Conservation (phyloP, 2,113 vertebrate species). For the Galeopterus variegatus region DNA sequence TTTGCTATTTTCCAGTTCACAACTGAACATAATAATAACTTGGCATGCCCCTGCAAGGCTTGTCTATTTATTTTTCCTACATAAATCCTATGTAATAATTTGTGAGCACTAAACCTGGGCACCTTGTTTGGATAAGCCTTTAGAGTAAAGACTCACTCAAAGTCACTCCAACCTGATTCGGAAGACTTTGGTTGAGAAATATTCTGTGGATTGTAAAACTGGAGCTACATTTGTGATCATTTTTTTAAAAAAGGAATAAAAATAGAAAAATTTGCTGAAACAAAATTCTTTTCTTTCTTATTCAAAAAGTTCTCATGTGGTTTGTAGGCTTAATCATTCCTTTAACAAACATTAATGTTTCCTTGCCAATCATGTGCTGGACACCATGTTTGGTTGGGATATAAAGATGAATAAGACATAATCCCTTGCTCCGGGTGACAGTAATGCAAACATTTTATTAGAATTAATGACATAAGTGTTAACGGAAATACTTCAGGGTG, state of each 20-base stretch:
- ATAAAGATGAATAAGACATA: conserved; percentile 57
- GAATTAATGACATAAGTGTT: conserved; percentile 50
- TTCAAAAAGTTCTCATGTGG: neutral
- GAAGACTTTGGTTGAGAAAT: conserved; percentile 29
- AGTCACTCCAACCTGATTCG: conserved; percentile 27
- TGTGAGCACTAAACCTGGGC: conserved; percentile 24
- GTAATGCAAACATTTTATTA: conserved; percentile 61
- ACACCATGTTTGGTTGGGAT: conserved; percentile 8
- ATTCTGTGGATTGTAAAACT: neutral
- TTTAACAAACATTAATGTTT: conserved; percentile 6
- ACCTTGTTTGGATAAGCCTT: conserved; percentile 39
- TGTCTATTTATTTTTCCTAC: conserved; percentile 37
- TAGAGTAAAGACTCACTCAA: neutral
- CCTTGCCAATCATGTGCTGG: neutral
- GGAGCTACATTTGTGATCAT: neutral
- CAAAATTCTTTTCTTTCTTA: neutral
- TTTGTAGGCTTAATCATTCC: neutral
- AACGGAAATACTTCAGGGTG: conserved; percentile 61
- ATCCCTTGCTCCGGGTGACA: conserved; percentile 33
- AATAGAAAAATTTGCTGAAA: neutral
- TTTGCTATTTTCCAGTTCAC: conserved; percentile 55
- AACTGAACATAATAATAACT: conserved; percentile 12
- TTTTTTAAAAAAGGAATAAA: neutral
- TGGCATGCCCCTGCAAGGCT: neutral
- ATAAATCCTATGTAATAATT: conserved; percentile 39